phyloP scores from a whole-genome alignment of 2,113 vertebrate genomes.

The Gambusia holbrooki region DNA sequence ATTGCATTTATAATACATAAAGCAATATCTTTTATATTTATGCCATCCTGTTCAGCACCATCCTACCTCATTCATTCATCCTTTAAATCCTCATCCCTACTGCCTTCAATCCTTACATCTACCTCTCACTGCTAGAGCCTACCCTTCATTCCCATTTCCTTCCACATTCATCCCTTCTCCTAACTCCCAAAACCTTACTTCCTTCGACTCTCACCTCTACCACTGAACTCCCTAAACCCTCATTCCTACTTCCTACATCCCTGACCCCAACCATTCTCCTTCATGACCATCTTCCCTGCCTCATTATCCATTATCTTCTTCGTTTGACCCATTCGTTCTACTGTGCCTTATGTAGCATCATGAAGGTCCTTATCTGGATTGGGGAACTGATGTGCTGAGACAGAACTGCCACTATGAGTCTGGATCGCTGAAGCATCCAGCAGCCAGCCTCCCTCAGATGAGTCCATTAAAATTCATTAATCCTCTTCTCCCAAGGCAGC shows the following conservation, averaged over 20 bases:
- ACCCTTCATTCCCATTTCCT: too few relatives aligned
- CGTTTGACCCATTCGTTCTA: background rate
- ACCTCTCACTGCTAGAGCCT: too few relatives aligned
- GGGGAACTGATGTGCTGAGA: background rate
- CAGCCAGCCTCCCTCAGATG: background rate
- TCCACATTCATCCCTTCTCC: too few relatives aligned
- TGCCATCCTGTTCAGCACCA: background rate
- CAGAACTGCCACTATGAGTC: background rate
- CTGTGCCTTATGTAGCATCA: background rate
- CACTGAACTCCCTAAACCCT: too few relatives aligned
- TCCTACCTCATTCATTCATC: background rate
- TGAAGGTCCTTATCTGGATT: background rate
- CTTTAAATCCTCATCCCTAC: background rate
- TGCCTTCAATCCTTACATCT: background rate
- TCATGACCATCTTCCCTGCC: background rate
- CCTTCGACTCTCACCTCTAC: too few relatives aligned
- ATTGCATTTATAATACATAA: background rate
- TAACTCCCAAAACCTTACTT: too few relatives aligned
- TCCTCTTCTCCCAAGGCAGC: background rate
- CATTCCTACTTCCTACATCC: too few relatives aligned
- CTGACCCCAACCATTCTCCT: too few relatives aligned
- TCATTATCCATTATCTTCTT: background rate
- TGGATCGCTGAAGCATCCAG: background rate
- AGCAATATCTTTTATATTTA: background rate
- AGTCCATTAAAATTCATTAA: background rate